phyloP scores from a whole-genome alignment of 2,113 vertebrate genomes.

The Hipposideros armiger region DNA sequence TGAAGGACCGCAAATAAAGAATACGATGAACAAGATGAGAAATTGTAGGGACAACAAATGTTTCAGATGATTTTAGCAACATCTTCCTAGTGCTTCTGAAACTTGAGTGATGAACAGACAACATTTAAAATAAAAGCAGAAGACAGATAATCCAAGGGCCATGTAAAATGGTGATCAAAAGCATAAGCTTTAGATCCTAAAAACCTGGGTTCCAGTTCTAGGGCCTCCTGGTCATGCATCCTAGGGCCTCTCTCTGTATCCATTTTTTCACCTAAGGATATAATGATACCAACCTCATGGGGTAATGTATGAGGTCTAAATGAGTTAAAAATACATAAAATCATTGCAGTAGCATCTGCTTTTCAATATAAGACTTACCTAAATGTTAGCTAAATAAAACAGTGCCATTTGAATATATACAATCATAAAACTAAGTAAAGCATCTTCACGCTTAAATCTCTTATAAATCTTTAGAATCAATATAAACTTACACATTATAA shows the following conservation, averaged over 20 bases:
- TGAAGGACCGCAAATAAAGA: neutral
- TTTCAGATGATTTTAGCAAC: neutral
- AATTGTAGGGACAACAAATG: neutral
- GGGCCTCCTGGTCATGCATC: neutral
- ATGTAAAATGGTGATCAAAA: neutral
- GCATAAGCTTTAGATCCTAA: neutral
- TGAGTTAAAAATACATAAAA: neutral
- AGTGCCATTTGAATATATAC: neutral
- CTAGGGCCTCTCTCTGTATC: neutral
- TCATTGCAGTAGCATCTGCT: neutral
- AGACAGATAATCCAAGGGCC: neutral
- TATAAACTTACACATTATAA: neutral
- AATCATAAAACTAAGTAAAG: neutral
- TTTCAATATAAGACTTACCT: neutral
- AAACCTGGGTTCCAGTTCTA: neutral
- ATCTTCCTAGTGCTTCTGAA: neutral
- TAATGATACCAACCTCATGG: no score
- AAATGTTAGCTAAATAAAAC: conserved; percentile 4
- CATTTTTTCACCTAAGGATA: neutral
- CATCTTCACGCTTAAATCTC: neutral
- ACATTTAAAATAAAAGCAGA: neutral
- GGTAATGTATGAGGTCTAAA: neutral
- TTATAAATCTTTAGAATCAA: conserved; percentile 20
- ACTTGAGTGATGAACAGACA: neutral
- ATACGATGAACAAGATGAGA: neutral